These are phyloP conservation scores for Delphinus delphis DNA, from an alignment of 2,113 vertebrate genomes.

Conservation along the genomic window DNA sequence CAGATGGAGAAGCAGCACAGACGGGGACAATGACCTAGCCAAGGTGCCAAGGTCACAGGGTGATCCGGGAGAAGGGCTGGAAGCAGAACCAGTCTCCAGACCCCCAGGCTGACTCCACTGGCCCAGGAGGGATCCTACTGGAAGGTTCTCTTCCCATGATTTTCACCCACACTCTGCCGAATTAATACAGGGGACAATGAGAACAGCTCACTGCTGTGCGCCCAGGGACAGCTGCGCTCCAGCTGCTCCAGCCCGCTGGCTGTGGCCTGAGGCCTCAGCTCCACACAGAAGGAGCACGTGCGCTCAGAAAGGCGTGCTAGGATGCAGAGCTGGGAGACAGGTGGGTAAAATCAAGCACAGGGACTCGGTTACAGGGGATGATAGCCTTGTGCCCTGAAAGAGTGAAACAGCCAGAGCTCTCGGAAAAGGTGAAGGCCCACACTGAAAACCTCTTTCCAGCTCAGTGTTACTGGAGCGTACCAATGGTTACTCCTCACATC, in stretches of 20 bases:
- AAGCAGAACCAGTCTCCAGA: background rate
- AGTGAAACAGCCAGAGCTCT: background rate
- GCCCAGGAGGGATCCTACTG: background rate
- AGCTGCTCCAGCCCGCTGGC: background rate
- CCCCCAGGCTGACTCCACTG: background rate
- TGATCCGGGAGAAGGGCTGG: background rate
- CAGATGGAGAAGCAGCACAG: background rate
- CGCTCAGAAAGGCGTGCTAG: rapidly evolving
- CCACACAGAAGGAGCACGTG: background rate
- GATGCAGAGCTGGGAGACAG: background rate
- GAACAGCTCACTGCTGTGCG: background rate
- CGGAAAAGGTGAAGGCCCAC: background rate
- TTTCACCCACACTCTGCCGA: background rate
- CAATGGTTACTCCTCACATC: background rate
- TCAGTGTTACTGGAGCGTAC: background rate
- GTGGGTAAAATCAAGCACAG: background rate
- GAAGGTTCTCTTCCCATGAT: background rate
- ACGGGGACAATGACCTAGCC: background rate
- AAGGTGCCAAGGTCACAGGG: background rate
- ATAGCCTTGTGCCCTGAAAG: background rate
- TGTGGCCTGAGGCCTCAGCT: background rate
- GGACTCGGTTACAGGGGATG: background rate
- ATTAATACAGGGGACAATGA: background rate
- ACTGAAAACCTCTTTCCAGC: background rate
- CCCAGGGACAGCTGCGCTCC: background rate